Evolutionary conservation across 2,797 vertebrate genomes (phyloP).

Genomic region (Pangasius larnaudii): DNA sequence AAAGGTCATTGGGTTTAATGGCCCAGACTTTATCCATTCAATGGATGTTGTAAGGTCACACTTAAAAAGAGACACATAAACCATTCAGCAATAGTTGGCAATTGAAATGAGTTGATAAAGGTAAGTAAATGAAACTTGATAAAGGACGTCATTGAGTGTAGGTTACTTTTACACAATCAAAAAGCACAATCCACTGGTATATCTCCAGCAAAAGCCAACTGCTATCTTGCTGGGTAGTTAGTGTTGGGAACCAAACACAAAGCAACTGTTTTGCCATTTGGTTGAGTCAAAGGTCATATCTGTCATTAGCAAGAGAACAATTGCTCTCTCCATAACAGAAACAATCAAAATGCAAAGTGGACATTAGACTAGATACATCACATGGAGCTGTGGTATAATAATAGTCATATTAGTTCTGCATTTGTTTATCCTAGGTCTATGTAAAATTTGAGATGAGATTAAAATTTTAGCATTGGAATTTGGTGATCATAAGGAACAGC

Average conservation of each 20-base stretch:
- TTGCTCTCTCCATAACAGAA: slow-evolving; percentile 11
- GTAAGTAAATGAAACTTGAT: not conserved
- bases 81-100: slow-evolving; percentile 5
- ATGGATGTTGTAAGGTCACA: slow-evolving; percentile 19
- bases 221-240: slow-evolving; percentile 2
- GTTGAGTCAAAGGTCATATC: slow-evolving; percentile 43
- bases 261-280: slow-evolving; percentile 50
- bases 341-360: slow-evolving; percentile 27
- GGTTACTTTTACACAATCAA: not conserved
- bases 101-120: slow-evolving; percentile 3
- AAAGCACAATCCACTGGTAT: not conserved
- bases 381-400: not conserved
- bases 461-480: not conserved
- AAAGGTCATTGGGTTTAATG: slow-evolving; percentile 48
- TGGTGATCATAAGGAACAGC: not conserved
- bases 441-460: not conserved
- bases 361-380: not conserved
- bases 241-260: slow-evolving; percentile 60
- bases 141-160: not conserved
- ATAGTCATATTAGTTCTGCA: not conserved
- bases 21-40: slow-evolving; percentile 14
- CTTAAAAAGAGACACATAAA: slow-evolving; percentile 10
- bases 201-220: not conserved
- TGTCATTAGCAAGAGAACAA: slow-evolving; percentile 34
- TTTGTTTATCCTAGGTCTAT: not conserved